Conservation (phyloP, 53 echinoderm and acorn worm species). For the Hippasteria phrygiana region DNA sequence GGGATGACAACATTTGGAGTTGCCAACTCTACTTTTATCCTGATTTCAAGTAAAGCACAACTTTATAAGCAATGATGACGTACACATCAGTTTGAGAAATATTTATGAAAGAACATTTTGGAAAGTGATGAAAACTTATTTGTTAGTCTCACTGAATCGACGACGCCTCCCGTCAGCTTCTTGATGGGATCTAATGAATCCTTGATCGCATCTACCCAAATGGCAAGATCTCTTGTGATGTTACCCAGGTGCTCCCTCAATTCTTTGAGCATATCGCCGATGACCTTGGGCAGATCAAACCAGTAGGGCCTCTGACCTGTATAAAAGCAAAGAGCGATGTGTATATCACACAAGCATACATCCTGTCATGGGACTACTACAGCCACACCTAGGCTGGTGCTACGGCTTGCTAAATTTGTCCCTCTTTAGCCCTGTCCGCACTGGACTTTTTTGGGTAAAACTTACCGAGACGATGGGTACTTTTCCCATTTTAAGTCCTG, state of each 20-base stretch:
- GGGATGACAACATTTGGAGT: no score
- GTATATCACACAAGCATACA: neutral
- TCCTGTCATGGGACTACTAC: neutral
- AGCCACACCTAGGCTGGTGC: no score
- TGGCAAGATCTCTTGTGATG: conserved; percentile 4
- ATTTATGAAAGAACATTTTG: no score
- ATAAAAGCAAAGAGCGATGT: neutral
- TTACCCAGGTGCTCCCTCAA: neutral
- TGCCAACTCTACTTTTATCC: no score
- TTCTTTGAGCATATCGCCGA: conserved; percentile 34
- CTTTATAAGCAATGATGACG: no score
- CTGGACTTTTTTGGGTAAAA: no score
- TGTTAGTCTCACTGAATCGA: conserved; percentile 44
- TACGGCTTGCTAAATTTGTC: no score
- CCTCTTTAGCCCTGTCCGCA: no score
- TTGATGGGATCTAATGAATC: conserved; percentile 28
- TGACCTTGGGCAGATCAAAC: conserved; percentile 57
- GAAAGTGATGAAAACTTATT: neutral
- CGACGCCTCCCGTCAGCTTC: conserved; percentile 23
- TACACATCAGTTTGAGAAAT: no score
- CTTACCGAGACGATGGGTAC: no score
- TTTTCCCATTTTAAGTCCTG: no score
- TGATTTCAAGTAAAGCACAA: no score
- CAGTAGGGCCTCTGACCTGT: conserved; percentile 65
- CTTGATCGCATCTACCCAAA: conserved; percentile 31